Evolutionary conservation across 2,797 vertebrate genomes (phyloP).

Genomic region (Arnoldichthys spilopterus): DNA sequence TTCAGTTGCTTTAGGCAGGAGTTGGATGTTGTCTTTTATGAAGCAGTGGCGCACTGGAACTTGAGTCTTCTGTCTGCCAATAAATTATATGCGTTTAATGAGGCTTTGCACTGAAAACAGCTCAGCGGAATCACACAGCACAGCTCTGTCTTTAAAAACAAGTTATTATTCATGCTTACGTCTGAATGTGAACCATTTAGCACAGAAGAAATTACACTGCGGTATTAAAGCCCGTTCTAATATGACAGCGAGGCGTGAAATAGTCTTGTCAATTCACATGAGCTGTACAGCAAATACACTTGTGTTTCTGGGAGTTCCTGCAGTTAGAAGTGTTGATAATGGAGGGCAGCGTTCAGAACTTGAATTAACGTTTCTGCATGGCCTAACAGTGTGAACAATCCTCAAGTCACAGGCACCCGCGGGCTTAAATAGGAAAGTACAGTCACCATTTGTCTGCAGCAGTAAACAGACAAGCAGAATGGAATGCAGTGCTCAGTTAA

Average conservation of each 20-base stretch:
- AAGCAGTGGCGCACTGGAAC: constrained; percentile 25
- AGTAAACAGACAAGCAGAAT: constrained; percentile 56
- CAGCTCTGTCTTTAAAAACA: background rate
- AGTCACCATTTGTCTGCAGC: constrained; percentile 46
- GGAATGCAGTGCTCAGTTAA: constrained; percentile 51
- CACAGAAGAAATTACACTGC: background rate
- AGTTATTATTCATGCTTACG: background rate
- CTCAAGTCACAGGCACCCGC: constrained; percentile 25
- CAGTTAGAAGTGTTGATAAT: background rate
- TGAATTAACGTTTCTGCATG: constrained; percentile 13
- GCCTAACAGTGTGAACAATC: constrained; percentile 30
- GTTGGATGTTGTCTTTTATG: constrained; percentile 13
- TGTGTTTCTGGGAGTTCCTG: background rate
- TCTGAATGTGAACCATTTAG: background rate
- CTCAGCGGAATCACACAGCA: background rate
- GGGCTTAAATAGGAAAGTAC: constrained; percentile 51
- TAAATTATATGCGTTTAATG: background rate
- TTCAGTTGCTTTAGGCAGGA: constrained; percentile 24
- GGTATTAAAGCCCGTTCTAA: too few species aligned
- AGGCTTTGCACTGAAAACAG: background rate
- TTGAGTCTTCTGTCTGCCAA: background rate
- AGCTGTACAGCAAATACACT: background rate
- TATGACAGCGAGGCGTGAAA: background rate
- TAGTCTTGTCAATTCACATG: background rate
- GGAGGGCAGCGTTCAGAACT: background rate